These are phyloP conservation scores for Sylvicola cinctus DNA, from an alignment of 2,888 invertebrate species.

Conservation along the genomic window DNA sequence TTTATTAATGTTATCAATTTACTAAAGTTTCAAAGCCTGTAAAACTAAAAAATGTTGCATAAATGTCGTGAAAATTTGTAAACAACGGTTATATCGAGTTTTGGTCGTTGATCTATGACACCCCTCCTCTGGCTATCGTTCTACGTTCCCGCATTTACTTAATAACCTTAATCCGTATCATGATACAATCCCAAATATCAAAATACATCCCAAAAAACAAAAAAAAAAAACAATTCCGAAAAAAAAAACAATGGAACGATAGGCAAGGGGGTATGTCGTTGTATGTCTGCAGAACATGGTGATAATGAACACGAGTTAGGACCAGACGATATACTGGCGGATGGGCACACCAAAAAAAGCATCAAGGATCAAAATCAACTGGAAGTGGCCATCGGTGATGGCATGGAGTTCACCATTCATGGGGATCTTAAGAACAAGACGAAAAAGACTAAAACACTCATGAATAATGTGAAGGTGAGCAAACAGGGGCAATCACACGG, in stretches of 20 bases:
- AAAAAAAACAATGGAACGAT: constrained; percentile 16
- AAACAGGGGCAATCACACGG: constrained; percentile 6
- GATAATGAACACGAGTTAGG: constrained; percentile 43
- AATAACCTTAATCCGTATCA: no score
- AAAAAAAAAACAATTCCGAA: no score
- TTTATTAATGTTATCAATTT: no score
- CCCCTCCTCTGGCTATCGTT: no score
- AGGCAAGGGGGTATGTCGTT: constrained; percentile 33
- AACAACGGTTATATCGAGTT: no score
- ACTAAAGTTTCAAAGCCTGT: no score
- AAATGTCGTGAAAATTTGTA: no score
- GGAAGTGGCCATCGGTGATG: constrained; percentile 80
- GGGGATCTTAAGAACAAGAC: constrained; percentile 69
- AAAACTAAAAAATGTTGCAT: no score
- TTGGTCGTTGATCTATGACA: no score
- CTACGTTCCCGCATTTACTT: no score
- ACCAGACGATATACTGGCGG: constrained; percentile 51
- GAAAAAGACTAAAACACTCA: constrained; percentile 58
- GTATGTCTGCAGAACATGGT: constrained; percentile 44
- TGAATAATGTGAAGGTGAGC: constrained; percentile 53
- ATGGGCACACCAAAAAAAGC: constrained; percentile 68
- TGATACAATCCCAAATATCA: no score
- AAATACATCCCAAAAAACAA: no score
- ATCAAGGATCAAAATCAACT: constrained; percentile 77
- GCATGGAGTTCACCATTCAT: constrained; percentile 85